Conservation (phyloP, 2,113 vertebrate species). For the Atrichornis clamosus region DNA sequence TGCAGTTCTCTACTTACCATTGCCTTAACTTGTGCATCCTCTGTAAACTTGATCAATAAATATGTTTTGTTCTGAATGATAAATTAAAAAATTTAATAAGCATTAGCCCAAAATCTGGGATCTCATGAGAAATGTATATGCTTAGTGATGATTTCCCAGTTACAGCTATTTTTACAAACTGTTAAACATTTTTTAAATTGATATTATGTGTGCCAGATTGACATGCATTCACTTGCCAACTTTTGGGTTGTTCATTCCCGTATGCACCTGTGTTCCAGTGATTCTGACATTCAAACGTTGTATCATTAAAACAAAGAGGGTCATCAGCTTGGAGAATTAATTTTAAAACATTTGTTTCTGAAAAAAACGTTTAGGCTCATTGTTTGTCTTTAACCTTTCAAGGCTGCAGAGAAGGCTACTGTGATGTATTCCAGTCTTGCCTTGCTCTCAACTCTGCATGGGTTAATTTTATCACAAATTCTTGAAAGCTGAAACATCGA, state of each 20-base stretch:
- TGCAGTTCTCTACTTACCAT: background rate
- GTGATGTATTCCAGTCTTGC: background rate
- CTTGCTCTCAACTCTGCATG: background rate
- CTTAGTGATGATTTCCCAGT: background rate
- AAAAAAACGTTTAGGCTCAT: background rate
- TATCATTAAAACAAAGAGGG: background rate
- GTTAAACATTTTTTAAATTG: background rate
- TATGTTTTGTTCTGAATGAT: background rate
- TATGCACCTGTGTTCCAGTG: background rate
- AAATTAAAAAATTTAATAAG: background rate
- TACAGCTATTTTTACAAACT: constrained; percentile 22
- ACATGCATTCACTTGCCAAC: background rate
- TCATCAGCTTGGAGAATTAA: background rate
- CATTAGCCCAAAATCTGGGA: background rate
- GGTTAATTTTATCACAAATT: constrained; percentile 26
- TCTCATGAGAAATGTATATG: background rate
- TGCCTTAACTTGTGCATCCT: background rate
- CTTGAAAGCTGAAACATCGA: background rate
- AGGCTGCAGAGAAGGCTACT: background rate
- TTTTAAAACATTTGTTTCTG: background rate
- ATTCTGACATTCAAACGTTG: background rate
- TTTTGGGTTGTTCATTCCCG: background rate
- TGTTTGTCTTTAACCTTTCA: background rate
- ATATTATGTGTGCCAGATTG: background rate
- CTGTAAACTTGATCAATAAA: background rate